Base-by-base conservation (phyloP, 2,888 invertebrate species). In the Polymixis flavicincta region DNA sequence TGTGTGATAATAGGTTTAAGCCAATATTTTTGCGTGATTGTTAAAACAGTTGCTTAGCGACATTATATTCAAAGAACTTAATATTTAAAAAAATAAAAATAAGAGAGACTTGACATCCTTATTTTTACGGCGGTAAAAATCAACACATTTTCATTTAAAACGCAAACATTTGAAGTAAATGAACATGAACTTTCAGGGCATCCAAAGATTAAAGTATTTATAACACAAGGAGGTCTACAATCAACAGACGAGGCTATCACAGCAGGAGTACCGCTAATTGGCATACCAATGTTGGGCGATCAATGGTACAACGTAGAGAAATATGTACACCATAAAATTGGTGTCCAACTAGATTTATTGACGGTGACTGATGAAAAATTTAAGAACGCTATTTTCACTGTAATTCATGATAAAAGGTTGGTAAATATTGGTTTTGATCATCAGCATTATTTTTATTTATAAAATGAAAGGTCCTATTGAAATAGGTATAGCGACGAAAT, bases 161-260 rank as follows among this genome's bases (percentile, higher is more conserved):
- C 19, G 0, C 28, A 3, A 11, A 19, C 7, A 28, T 3, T 5
- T 2, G 1, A n/a, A 32, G 17, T 60, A 25, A 75, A 22, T 22
- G 28, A 13, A 22, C 4, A 64, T 57, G 0, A 6, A 42, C 8
- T 82, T 84, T 32, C 61, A 82, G 85, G 65, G 13, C 82, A 82
- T 54, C 71, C 82, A 6, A 82, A 82, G 7, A 55, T 84, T 11
- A 82, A 84, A 32, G 17, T 85, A 0, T 89, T 89, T 59, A 75
- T 89, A 64, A 88, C 84, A 19, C 89, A 89, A 85, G 86, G 85
- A 25, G 88, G 89, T 57, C 78, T 89, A 0, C 89, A 90, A 64
- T 90, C 90, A 11, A 87, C 87, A 9, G 88, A 90, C n/a, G 89
- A 89, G 66, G 82, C 89, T 2, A 86, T 89, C 22, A 78, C 69